Conservation (phyloP, 2,888 invertebrate genomes). For the Scrobipalpa costella region DNA sequence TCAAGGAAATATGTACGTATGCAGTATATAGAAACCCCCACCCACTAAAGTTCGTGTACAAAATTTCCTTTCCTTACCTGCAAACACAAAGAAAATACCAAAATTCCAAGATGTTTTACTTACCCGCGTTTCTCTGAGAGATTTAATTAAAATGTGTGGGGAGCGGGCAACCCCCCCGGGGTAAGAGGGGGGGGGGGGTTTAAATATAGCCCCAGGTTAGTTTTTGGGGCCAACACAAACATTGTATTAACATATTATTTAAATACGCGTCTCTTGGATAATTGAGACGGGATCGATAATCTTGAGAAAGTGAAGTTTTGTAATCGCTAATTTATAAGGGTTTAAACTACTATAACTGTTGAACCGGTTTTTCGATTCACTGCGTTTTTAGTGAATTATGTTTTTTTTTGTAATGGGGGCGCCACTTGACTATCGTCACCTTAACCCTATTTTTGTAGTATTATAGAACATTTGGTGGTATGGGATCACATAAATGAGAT, state of each 20-base stretch:
- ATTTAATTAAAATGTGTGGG: conserved; percentile 74
- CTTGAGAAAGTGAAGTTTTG: not conserved
- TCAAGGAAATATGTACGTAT: conserved; percentile 8
- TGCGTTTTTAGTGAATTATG: no score
- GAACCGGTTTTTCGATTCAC: no score
- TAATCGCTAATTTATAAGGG: not conserved
- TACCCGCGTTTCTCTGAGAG: conserved; percentile 57
- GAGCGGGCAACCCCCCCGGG: conserved; percentile 39
- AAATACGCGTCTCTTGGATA: conserved; percentile 48
- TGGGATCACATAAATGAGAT: no score
- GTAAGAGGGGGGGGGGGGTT: conserved; percentile 45
- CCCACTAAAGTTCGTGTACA: conserved; percentile 23
- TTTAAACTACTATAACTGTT: no score
- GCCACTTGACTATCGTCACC: no score
- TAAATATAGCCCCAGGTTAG: conserved; percentile 63
- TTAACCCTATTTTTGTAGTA: no score
- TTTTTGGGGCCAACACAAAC: conserved; percentile 72
- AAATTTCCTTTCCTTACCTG: conserved; percentile 50
- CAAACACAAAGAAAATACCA: conserved; percentile 70
- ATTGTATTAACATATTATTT: conserved; percentile 78
- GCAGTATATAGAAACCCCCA: not conserved
- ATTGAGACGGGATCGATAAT: conserved; percentile 20
- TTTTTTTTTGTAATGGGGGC: no score
- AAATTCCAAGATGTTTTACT: conserved; percentile 65
- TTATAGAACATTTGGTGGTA: no score